A percentile compares a stretch with the other conserved stretches of the same genome.
Conservation (phyloP, 1,140 invertebrate species). For the Megathymus violae region DNA sequence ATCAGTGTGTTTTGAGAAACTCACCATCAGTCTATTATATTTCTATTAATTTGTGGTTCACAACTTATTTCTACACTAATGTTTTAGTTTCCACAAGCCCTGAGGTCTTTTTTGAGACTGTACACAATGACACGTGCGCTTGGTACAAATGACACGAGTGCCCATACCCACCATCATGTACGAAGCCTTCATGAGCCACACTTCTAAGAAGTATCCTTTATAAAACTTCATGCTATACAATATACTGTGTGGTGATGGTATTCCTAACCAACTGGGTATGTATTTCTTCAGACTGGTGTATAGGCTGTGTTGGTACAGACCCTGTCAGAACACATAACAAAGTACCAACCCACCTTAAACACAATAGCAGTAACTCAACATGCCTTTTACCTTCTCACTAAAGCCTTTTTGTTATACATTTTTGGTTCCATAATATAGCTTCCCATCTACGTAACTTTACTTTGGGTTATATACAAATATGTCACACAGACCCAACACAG, state of each 20-base stretch:
- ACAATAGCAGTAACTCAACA: neutral
- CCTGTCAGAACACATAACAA: neutral
- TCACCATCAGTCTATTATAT: conserved; percentile 29
- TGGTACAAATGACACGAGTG: neutral
- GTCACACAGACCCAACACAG: conserved; percentile 22
- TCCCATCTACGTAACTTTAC: conserved; percentile 16
- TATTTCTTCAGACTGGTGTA: too few relatives aligned
- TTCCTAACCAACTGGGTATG: too few relatives aligned
- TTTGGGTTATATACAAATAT: conserved; percentile 6
- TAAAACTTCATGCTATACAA: too few relatives aligned
- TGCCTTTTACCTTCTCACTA: neutral
- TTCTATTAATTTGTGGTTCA: conserved; percentile 13
- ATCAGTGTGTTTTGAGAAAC: conserved; percentile 10
- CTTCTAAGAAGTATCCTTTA: too few relatives aligned
- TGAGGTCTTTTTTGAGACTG: too few relatives aligned
- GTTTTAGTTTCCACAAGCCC: too few relatives aligned
- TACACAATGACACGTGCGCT: neutral
- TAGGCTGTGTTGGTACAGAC: too few relatives aligned
- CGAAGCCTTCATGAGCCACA: too few relatives aligned
- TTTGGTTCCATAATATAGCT: conserved; percentile 24
- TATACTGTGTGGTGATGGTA: neutral
- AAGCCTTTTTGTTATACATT: conserved; percentile 11
- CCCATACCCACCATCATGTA: too few relatives aligned
- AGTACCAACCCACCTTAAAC: neutral
- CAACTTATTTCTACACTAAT: conserved; percentile 8